Base-by-base conservation (phyloP, 1,140 invertebrate genomes). In the Leptoteleia sp. region DNA sequence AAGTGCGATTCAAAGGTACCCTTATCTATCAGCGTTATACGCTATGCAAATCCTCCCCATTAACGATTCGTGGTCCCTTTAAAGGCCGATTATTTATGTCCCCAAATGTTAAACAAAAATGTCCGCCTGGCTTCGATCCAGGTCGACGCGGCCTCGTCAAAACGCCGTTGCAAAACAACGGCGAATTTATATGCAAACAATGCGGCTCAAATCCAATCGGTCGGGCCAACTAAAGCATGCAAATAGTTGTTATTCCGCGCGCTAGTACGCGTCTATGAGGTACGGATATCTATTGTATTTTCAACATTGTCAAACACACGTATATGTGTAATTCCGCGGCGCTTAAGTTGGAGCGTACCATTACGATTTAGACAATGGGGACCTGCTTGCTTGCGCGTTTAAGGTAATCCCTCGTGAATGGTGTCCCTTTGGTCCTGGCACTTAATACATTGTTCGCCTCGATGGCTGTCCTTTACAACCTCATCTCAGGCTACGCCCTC, bases 401-500 rank as follows among this genome's bases (percentile, higher is more conserved):
- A 79, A 76, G 62, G 78, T 82, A 76, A 79, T 79, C 76, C 67
- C 71, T 76, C n/a, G 78, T 81, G 75, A 81, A 81, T 73, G 40
- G 78, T 87, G 82, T 86, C 83, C 84, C 85, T 84, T 76, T 78
- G 75, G 77, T 55, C 75, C 64, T 80, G 81, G 80, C 85, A 86
- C 85, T 87, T 86, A 84, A 86, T 87, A 85, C 85, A 86, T 86
- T 86, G 84, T 86, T 84, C 84, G 68, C 79, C 77, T 81, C 84
- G 79, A 85, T 84, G 81, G 79, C 79, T 79, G 75, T 84, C 84
- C 84, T 86, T 86, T 85, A 87, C 81, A 86, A 85, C 83, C 84
- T 83, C 81, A 76, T 84, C 76, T 73, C 68, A 75, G 45, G 50
- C 55, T 40, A 81, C 76, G 73, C 77, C 77, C 68, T 64, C 15